Percentiles rank a stretch among this genome's conserved stretches.
Conservation (phyloP, 1,140 invertebrate species). For the Latrodectus geometricus region DNA sequence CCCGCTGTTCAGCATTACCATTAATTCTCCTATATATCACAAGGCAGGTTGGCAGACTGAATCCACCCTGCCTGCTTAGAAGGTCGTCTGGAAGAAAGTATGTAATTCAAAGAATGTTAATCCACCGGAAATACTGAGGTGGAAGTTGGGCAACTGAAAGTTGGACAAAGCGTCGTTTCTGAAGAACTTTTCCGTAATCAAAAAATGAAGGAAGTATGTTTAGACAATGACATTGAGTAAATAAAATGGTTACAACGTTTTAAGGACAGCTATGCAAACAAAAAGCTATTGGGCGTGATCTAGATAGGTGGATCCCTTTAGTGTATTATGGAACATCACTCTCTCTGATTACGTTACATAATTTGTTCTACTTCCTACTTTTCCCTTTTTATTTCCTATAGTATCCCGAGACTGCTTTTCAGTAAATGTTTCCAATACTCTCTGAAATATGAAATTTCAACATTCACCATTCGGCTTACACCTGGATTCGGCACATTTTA, state of each 20-base stretch:
- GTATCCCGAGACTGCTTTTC: too few species aligned
- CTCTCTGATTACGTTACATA: constrained; percentile 41
- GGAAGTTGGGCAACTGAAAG: constrained; percentile 22
- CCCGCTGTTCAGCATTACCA: constrained; percentile 11
- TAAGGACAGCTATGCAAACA: constrained; percentile 25
- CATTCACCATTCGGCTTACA: too few species aligned
- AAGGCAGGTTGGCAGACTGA: background rate
- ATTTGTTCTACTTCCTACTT: constrained; percentile 24
- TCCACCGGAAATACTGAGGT: constrained; percentile 38
- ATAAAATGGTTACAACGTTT: constrained; percentile 46
- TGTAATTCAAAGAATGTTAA: constrained; percentile 50
- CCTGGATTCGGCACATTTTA: too few species aligned
- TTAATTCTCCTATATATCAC: background rate
- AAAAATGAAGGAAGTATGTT: constrained; percentile 31
- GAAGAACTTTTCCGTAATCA: constrained; percentile 11
- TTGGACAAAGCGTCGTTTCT: constrained; percentile 5
- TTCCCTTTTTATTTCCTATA: background rate
- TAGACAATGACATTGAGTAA: constrained; percentile 48
- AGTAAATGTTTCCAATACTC: too few species aligned
- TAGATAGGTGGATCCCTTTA: constrained; percentile 43
- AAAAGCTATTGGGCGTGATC: constrained; percentile 46
- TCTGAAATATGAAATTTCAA: too few species aligned
- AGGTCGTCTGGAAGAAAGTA: background rate
- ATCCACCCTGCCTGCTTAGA: background rate
- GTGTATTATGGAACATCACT: constrained; percentile 52